Evolutionary conservation across 2,888 invertebrate genomes (phyloP), one percentile per base, ranked within the genome.

Genomic region (Stegophylla sp.): DNA sequence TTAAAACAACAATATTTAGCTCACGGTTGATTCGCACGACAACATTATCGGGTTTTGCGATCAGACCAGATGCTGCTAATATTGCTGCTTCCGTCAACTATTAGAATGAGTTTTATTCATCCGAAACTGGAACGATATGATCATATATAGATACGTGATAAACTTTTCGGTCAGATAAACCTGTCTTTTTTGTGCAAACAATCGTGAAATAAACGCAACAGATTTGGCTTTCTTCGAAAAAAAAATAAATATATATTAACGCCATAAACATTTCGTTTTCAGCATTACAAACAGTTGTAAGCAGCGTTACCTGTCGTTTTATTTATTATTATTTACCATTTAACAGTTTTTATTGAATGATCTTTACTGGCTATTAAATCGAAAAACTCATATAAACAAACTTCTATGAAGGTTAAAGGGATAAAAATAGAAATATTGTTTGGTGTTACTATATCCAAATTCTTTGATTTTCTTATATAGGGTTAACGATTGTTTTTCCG

Each of bases 21-120:
- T 5, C 72, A 59, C 45, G 73, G 63, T 63, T 41, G 74, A 51
- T 74, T 74, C 74, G 48, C 74, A 51, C 74, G 63, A 74, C 63
- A 12, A 64, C 48, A 28, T 64, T 64, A 20, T 74, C 74, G 74
- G 48, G 74, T 63, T 34, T 74, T 2, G 34, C 15, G 43, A 73
- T 73, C 63, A 34, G 7, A 5, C 74, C 17, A 51, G 63, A 63
- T 63, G 59, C 51, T 34, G 28, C 15, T 64, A 15, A 45, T 10
- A 12, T 45, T 63, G 59, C 51, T 34, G 28, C 15, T 64, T 15
- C 61, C 12, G 13, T 45, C n/a, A 34, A 53, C 63, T 12, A 63
- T 63, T 17, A 64, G 48, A 41, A 51, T 20, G 74, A 34, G 28
- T 64, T 51, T 64, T 74, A 74, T 74, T 74, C 63, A 64, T 74